Percentiles rank a stretch among this genome's conserved stretches.
These are phyloP conservation scores for Polyommatus icarus DNA, from an alignment of 2,888 invertebrate species.

Conservation along the genomic window DNA sequence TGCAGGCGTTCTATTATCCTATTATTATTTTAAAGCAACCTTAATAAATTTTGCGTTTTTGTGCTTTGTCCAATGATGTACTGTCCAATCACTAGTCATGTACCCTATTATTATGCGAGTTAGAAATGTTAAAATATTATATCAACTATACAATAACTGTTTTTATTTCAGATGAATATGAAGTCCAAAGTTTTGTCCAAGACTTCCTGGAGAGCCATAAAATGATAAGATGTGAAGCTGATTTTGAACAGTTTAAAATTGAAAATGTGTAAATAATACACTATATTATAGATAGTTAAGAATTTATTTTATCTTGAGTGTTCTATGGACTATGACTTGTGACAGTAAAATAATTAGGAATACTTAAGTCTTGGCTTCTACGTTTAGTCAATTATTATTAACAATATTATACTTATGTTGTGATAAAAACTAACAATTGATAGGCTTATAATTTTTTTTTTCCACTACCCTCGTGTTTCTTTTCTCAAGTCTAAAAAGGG, in stretches of 20 bases:
- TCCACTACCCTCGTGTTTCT: no score
- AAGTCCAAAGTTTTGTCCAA: slow-evolving; percentile 73
- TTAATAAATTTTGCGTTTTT: no score
- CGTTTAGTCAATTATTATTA: neutral
- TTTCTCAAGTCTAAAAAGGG: no score
- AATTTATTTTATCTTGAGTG: neutral
- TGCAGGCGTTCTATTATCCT: no score
- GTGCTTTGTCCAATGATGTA: no score
- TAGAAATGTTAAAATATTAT: no score
- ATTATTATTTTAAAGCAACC: no score
- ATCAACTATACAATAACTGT: neutral
- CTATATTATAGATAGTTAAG: neutral
- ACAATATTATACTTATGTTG: neutral
- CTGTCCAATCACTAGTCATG: no score
- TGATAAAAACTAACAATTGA: neutral
- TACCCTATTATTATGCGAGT: no score
- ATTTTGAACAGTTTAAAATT: slow-evolving; percentile 67
- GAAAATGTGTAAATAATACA: slow-evolving; percentile 52
- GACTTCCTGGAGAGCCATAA: slow-evolving; percentile 76
- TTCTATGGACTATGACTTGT: neutral
- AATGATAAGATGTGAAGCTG: slow-evolving; percentile 75
- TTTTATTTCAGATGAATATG: slow-evolving; percentile 74
- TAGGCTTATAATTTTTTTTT: neutral
- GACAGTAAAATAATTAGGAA: no score
- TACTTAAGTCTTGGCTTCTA: neutral